Evolutionary conservation across 2,797 vertebrate genomes (phyloP).

Genomic region (Onychomys torridus): DNA sequence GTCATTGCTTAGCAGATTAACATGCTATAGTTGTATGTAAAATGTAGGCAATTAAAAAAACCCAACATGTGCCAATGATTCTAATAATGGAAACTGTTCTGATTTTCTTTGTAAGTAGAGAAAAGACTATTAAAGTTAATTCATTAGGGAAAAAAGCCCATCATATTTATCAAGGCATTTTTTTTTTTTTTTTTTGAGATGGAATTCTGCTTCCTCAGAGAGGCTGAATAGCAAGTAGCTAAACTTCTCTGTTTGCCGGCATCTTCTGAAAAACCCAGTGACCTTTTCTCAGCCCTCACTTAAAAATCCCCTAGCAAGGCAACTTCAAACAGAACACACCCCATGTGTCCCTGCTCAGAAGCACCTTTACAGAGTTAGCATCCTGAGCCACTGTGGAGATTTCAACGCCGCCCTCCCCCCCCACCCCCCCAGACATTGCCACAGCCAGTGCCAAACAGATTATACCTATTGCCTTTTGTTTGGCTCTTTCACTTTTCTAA

Average conservation of each 20-base stretch:
- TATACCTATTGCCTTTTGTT: background rate
- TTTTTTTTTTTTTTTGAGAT: background rate
- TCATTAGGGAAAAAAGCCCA: background rate
- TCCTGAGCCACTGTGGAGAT: background rate
- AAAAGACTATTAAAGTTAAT: constrained; percentile 50
- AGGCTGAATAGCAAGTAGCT: no score
- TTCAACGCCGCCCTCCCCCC: no score
- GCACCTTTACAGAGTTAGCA: constrained; percentile 38
- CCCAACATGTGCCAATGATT: background rate
- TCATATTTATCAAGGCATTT: constrained; percentile 36
- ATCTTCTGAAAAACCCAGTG: no score
- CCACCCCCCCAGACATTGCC: background rate
- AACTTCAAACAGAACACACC: constrained; percentile 34
- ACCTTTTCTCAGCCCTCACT: no score
- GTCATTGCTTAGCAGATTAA: constrained; percentile 43
- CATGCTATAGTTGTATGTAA: background rate
- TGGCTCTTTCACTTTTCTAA: background rate
- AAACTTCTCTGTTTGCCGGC: no score
- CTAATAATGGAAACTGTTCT: constrained; percentile 19
- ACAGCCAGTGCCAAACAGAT: background rate
- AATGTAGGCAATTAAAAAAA: background rate
- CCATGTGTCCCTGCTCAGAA: constrained; percentile 10
- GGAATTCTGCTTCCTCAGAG: no score
- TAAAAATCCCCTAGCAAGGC: background rate
- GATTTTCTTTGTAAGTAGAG: constrained; percentile 14